Base-by-base conservation (phyloP, 2,888 invertebrate genomes). In the Aspidiotus rigidus region DNA sequence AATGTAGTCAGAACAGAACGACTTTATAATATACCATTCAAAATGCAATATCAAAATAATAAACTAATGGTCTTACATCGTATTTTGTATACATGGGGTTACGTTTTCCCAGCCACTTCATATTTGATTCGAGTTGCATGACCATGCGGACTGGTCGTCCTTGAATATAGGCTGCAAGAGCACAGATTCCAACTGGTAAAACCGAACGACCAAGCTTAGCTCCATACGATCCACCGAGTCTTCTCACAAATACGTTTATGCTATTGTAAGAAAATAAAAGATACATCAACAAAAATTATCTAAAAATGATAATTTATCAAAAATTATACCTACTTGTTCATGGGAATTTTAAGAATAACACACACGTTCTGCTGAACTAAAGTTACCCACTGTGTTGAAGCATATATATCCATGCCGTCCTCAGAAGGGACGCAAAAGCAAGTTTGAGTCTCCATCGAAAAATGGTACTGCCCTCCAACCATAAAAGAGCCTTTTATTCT, bases 161-260 rank as follows among this genome's bases (percentile, higher is more conserved):
- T 60, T 85, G 77, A 59, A 83, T 81, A 72, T 84, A 77, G 0
- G 88, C 85, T 0, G 86, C 90, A 11, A 93, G 75, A 0, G 89
- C 86, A 71, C 87, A 85, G 0, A 87, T 86, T 40, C 84, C 81
- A 0, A 87, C 82, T 0, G 85, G 76, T 10, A 83, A 79, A 13
- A 79, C 77, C 7, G 82, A 77, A 7, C 90, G 82, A 0, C 84
- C 81, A 64, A 90, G 84, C 78, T 93, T 94, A 0, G 82, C 83
- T 0, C 93, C 93, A 76, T 88, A 94, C 0, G 80, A 89, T 11
- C 93, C 93, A 2, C 93, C 93, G 5, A 92, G 74, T 55, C 92
- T 84, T 7, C 85, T 82, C 0, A 90, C 87, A 57, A 80, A 78
- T 0, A 92, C 79, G 72, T 88, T 84, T n/a, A 92, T 82, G 62